Conservation (phyloP, 2,113 vertebrate species). For the Phrynosoma blainvillii region DNA sequence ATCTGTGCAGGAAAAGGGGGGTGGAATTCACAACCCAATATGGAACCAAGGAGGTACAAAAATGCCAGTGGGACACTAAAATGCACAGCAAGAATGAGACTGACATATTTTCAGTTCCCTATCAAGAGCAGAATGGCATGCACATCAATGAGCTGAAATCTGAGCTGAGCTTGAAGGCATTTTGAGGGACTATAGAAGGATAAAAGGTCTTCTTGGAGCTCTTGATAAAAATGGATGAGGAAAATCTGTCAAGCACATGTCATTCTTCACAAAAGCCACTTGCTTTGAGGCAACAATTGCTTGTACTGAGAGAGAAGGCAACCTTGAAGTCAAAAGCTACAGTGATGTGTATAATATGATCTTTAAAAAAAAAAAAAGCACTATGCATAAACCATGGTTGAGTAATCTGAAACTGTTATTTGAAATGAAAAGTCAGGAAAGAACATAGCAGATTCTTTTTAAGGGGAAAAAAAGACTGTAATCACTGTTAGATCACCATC, state of each 20-base stretch:
- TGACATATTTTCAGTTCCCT: not conserved
- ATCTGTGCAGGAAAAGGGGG: not conserved
- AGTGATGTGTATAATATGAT: not conserved
- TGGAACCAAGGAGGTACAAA: not conserved
- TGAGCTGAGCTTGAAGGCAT: constrained; percentile 13
- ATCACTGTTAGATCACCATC: not conserved
- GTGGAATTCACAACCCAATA: not conserved
- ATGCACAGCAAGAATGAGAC: not conserved
- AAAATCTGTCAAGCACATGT: constrained; percentile 15
- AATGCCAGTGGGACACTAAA: not conserved
- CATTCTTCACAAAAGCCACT: constrained; percentile 34
- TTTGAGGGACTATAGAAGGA: constrained; percentile 10
- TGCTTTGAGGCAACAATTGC: constrained; percentile 1
- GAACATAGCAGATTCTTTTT: not conserved
- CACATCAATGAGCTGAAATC: not conserved
- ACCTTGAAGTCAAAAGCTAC: not conserved
- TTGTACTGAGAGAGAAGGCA: not conserved
- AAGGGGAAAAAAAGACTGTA: not conserved
- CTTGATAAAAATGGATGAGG: constrained; percentile 25
- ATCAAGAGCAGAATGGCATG: not conserved
- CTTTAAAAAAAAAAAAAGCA: too few relatives aligned
- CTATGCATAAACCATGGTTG: not conserved
- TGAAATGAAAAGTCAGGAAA: not conserved
- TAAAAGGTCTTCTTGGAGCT: constrained; percentile 17
- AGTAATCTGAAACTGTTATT: not conserved